Conservation (phyloP, 1,140 invertebrate species). For the Dendroctonus ponderosae region DNA sequence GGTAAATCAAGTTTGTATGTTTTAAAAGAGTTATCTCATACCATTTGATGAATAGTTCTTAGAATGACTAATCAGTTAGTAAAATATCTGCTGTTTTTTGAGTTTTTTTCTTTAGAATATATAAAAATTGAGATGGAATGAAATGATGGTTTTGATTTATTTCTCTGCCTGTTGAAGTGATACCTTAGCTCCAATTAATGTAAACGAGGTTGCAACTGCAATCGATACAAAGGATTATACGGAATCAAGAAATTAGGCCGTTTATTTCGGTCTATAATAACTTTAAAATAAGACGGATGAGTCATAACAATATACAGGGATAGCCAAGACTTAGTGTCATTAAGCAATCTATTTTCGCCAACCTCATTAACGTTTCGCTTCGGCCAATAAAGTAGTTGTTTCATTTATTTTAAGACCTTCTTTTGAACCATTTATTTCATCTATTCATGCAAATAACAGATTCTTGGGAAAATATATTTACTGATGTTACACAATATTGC, state of each 20-base stretch:
- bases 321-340: background rate
- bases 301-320: conserved; percentile 15
- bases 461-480: background rate
- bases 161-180: no score
- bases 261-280: conserved; percentile 16
- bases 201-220: background rate
- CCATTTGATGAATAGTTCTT: no score
- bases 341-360: conserved; percentile 7
- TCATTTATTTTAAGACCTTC: conserved; percentile 1
- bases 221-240: background rate
- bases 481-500: conserved; percentile 8
- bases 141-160: no score
- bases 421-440: conserved; percentile 6
- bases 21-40: no score
- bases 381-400: background rate
- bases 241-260: conserved; percentile 5
- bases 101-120: no score
- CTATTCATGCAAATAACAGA: conserved; percentile 1
- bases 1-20: no score
- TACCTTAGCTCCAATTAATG: background rate
- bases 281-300: conserved; percentile 10
- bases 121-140: no score
- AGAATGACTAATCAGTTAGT: no score
- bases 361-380: no score
- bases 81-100: no score